Evolutionary conservation across 1,140 invertebrate genomes (phyloP), one percentile per base, ranked within the genome.

Genomic region (Gonioctena quinquepunctata): DNA sequence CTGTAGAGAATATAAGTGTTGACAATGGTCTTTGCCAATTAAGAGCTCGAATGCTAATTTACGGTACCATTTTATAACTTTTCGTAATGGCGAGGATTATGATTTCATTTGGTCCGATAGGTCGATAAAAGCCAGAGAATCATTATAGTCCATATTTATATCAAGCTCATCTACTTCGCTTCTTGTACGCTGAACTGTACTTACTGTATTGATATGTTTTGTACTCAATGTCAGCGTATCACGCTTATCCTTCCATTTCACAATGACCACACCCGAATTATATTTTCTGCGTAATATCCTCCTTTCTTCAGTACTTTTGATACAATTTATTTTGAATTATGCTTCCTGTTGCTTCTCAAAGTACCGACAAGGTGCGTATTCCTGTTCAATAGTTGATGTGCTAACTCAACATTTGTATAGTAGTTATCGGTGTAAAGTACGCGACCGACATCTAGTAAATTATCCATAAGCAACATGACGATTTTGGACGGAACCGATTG

Each of bases 281-380:
- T 78, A 80, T 79, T 84, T 71, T 69, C 70, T 22, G 77, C 66
- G 70, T 67, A 63, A 18, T 70, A 59, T 67, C 85, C 79, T 18
- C 80, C 78, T 75, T 68, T 73, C 52, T 68, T 49, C 11, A 68
- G n/a, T 42, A 60, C 56, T 27, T 66, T 23, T 18, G 50, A 2
- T 2, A 63, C 33, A 21, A 69, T 48, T n/a, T 23, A 8, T 63
- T 62, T 69, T 0, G 67, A 59, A 62, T 62, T 62, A 4, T 22
- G 11, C 26, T 54, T 63, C 49, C 59, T 25, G 25, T 69, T 83
- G 70, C 71, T 73, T 50, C 78, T 68, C 66, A 86, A 57, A 69
- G 84, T 87, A 65, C 84, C 83, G 65, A 84, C 72, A 4, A 84
- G 76, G 82, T 86, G 81, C 2, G 82, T 87, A 71, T 86, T 77